Base-by-base conservation (phyloP, 2,113 vertebrate genomes). In the Ammospiza caudacuta region DNA sequence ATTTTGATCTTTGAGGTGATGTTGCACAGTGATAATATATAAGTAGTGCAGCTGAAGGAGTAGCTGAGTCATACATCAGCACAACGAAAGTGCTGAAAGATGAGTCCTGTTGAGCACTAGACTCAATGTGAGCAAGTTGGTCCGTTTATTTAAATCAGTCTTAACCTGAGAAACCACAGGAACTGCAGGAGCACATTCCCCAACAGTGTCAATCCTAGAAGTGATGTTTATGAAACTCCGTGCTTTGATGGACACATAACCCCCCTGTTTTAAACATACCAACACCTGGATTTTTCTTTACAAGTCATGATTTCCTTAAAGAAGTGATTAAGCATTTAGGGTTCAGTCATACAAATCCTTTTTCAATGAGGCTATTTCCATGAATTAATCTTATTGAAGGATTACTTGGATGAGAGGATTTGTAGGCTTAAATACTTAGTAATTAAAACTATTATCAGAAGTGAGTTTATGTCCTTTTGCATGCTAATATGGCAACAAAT, bases 371-470 rank as follows among this genome's bases (percentile, higher is more conserved):
- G 70, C 86, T 89, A 74, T 91, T 95, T 87, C 78, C 67, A 76
- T 87, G 31, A 79, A 80, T 89, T 95, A 95, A 93, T 88, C 91
- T 83, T 68, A 79, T 75, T 92, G 84, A 95, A 91, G 47, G 89
- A 96, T 95, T 95, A 82, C 41, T 74, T 80, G 58, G 43, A 54
- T 74, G 76, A 95, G 81, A 88, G 41, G 78, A 88, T 96, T 95
- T 95, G 46, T 33, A 80, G 85, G 58, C 46, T 95, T 87, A 92
- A 87, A 64, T 67, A 64, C 69, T 93, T 87, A 92, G 81, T 97
- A 97, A 97, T 96, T 94, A 95, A 95, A 92, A 94, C 69, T 74
- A 59, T 82, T 94, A 88, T 41, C 58, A 67, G 81, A 89, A 93
- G 91, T 54, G 49, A 94, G 51, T 94, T 88, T 92, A 54, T 95